Evolutionary conservation across 64 coral and sea anemone genomes (phyloP).

Genomic region (Hydrozoanthus tunicans): DNA sequence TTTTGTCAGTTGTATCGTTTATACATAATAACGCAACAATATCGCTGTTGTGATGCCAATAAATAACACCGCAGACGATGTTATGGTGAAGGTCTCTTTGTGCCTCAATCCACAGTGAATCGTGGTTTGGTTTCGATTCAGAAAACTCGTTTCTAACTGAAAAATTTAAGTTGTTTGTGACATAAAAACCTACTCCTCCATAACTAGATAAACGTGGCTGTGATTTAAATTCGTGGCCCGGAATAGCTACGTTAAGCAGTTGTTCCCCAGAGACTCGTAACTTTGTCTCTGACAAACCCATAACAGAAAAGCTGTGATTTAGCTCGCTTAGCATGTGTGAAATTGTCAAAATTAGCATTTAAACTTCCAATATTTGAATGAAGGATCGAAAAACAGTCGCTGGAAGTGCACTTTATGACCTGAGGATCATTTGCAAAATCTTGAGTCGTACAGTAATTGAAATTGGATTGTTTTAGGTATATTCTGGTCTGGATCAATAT

Average conservation of each 20-base stretch:
- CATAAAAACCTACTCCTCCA: not conserved
- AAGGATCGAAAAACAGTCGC: constrained; percentile 25
- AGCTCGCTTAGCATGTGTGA: no score
- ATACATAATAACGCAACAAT: no score
- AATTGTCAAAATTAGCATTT: no score
- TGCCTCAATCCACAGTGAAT: not conserved
- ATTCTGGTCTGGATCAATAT: constrained; percentile 19
- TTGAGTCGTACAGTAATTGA: constrained; percentile 24
- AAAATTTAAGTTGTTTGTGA: not conserved
- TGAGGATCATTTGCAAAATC: constrained; percentile 32
- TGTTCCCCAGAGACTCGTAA: not conserved
- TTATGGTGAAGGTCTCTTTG: not conserved
- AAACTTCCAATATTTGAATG: constrained; percentile 26
- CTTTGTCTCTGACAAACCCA: not conserved
- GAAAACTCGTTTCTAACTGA: not conserved
- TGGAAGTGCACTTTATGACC: constrained; percentile 7
- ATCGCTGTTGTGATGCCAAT: not conserved
- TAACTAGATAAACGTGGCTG: no score
- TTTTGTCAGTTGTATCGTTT: no score
- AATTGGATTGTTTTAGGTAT: constrained; percentile 34
- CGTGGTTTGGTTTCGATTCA: not conserved
- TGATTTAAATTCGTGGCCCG: not conserved
- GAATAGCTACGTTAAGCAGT: not conserved
- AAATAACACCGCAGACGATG: not conserved
- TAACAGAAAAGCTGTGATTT: not conserved